Evolutionary conservation across 2,113 vertebrate genomes (phyloP).

Genomic region (Pholis gunnellus): DNA sequence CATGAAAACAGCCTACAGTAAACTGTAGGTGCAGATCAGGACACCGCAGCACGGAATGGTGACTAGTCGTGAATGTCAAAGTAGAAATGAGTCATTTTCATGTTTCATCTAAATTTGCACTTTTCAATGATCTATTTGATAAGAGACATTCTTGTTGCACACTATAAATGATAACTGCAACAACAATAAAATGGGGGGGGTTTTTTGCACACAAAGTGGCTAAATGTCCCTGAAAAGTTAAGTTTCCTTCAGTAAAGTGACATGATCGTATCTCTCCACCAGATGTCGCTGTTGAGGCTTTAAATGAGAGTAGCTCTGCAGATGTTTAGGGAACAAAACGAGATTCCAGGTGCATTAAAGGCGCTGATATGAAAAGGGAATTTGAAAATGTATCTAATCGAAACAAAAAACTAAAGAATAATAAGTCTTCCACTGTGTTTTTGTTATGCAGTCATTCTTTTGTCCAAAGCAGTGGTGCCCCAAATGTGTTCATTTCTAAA

Average conservation of each 20-base stretch:
- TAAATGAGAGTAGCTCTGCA: neutral
- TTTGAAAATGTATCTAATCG: neutral
- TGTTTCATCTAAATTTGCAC: too few species aligned
- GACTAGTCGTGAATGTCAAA: too few species aligned
- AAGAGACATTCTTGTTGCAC: neutral
- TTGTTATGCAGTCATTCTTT: too few species aligned
- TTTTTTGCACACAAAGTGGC: neutral
- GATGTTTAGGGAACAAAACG: neutral
- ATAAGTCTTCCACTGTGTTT: too few species aligned
- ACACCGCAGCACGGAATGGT: neutral
- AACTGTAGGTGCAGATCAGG: neutral
- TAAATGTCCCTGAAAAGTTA: neutral
- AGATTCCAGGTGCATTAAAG: neutral
- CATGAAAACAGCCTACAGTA: neutral
- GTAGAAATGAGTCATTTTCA: too few species aligned
- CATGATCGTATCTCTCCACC: neutral
- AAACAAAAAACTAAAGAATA: neutral
- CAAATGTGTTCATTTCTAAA: too few species aligned
- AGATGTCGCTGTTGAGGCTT: conserved; percentile 26
- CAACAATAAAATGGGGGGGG: too few species aligned
- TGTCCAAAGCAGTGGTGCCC: too few species aligned
- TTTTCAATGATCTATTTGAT: neutral
- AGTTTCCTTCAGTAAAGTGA: neutral
- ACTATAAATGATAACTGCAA: neutral
- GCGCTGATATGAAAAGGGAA: neutral